Percentiles rank a stretch among this genome's conserved stretches.
Evolutionary conservation across 2,888 invertebrate species (phyloP).

Genomic region (Tachina fera): DNA sequence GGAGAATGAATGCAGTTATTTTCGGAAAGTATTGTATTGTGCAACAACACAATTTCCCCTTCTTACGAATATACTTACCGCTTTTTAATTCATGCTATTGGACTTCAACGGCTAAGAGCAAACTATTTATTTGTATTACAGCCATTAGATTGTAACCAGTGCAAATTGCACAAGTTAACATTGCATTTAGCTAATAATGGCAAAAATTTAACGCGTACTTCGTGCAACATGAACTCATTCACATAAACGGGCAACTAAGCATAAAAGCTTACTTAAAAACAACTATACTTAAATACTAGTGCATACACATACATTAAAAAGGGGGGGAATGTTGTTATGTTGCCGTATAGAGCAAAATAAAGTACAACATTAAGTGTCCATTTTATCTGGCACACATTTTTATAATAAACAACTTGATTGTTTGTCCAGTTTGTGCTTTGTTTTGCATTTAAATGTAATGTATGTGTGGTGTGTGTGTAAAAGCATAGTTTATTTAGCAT

Average conservation of each 20-base stretch:
- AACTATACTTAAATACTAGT: constrained; percentile 13
- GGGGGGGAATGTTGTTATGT: constrained; percentile 1
- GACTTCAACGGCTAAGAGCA: not conserved
- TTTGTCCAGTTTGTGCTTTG: constrained; percentile 54
- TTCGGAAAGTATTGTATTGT: too few relatives aligned
- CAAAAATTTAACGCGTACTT: constrained; percentile 60
- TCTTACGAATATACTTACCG: too few relatives aligned
- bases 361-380: constrained; percentile 19
- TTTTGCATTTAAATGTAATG: constrained; percentile 21
- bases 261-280: constrained; percentile 40
- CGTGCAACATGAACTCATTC: constrained; percentile 28
- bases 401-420: constrained; percentile 54
- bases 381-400: constrained; percentile 61
- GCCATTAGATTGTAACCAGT: constrained; percentile 61
- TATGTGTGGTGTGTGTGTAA: constrained; percentile 15
- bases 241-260: constrained; percentile 33
- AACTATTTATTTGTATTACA: constrained; percentile 38
- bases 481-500: constrained; percentile 66
- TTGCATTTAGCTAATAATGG: constrained; percentile 72
- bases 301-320: not conserved
- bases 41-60: too few relatives aligned
- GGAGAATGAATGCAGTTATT: too few relatives aligned
- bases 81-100: too few relatives aligned
- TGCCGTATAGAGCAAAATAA: not conserved
- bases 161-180: constrained; percentile 69